Evolutionary conservation across 1,140 invertebrate genomes (phyloP).

Genomic region (Aphidius ervi): DNA sequence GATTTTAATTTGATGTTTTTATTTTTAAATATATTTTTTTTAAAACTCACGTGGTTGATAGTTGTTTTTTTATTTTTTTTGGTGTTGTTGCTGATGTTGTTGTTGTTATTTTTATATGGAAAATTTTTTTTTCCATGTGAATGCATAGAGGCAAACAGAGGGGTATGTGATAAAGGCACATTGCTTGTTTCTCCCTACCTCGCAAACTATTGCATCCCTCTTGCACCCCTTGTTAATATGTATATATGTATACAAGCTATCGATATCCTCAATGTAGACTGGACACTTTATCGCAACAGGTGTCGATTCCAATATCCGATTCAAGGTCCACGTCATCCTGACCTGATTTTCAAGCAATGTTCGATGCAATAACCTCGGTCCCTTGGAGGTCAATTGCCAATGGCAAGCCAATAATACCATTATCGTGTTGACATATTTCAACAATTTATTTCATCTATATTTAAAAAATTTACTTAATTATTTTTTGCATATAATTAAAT

Average conservation of each 20-base stretch:
- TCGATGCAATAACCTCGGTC: slow-evolving; percentile 10
- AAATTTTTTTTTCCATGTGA: background rate
- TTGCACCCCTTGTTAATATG: slow-evolving; percentile 2
- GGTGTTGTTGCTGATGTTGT: too few relatives aligned
- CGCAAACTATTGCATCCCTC: background rate
- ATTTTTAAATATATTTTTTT: too few relatives aligned
- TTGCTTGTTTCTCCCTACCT: too few relatives aligned
- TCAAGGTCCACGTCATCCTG: slow-evolving; percentile 25
- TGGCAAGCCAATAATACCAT: background rate
- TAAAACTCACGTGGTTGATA: too few relatives aligned
- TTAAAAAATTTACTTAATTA: too few relatives aligned
- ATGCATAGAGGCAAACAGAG: background rate
- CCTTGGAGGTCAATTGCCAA: slow-evolving; percentile 13
- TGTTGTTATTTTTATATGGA: too few relatives aligned
- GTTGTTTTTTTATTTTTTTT: too few relatives aligned
- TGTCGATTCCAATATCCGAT: slow-evolving; percentile 31
- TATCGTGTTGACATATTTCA: too few relatives aligned
- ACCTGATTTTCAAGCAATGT: slow-evolving; percentile 12
- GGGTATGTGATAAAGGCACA: background rate
- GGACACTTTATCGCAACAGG: slow-evolving; percentile 31
- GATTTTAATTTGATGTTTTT: too few relatives aligned
- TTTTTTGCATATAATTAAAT: too few relatives aligned
- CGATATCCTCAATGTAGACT: slow-evolving; percentile 27
- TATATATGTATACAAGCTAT: slow-evolving; percentile 13
- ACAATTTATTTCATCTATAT: too few relatives aligned